These are phyloP conservation scores for Agrilus biguttatus DNA, from an alignment of 2,888 invertebrate species.

Conservation along the genomic window DNA sequence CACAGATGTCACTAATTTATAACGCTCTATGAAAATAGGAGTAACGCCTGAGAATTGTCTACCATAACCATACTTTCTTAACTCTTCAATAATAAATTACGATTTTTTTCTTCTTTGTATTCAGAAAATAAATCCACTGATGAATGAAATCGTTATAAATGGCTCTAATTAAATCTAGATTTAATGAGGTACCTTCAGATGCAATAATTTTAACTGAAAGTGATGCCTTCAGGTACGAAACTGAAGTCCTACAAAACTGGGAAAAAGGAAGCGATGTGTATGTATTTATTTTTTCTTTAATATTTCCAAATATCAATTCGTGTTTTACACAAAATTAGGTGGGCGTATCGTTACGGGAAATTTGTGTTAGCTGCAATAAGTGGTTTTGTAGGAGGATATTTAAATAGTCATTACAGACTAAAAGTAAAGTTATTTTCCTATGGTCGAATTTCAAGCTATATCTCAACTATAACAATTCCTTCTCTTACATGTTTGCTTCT, in stretches of 20 bases:
- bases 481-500: slow-evolving; percentile 36
- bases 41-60: too few species aligned
- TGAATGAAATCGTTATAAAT: slow-evolving; percentile 23
- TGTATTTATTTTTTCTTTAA: slow-evolving; percentile 17
- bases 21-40: too few species aligned
- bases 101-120: too few species aligned
- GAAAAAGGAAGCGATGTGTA: slow-evolving; percentile 45
- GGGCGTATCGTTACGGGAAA: slow-evolving; percentile 37
- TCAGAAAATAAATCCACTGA: too few species aligned
- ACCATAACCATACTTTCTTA: too few species aligned
- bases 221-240: slow-evolving; percentile 45
- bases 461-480: slow-evolving; percentile 48
- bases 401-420: slow-evolving; percentile 48
- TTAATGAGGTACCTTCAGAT: slow-evolving; percentile 39
- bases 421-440: slow-evolving; percentile 43
- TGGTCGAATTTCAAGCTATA: slow-evolving; percentile 43
- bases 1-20: too few species aligned
- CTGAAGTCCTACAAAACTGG: slow-evolving; percentile 46
- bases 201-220: slow-evolving; percentile 40
- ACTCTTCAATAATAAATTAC: too few species aligned
- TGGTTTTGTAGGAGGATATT: slow-evolving; percentile 37
- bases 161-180: slow-evolving; percentile 39
- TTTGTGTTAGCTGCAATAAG: slow-evolving; percentile 36
- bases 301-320: slow-evolving; percentile 1
- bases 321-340: slow-evolving; percentile 28